phyloP scores from a whole-genome alignment of 2,888 invertebrate genomes.

The Netelia inedita region DNA sequence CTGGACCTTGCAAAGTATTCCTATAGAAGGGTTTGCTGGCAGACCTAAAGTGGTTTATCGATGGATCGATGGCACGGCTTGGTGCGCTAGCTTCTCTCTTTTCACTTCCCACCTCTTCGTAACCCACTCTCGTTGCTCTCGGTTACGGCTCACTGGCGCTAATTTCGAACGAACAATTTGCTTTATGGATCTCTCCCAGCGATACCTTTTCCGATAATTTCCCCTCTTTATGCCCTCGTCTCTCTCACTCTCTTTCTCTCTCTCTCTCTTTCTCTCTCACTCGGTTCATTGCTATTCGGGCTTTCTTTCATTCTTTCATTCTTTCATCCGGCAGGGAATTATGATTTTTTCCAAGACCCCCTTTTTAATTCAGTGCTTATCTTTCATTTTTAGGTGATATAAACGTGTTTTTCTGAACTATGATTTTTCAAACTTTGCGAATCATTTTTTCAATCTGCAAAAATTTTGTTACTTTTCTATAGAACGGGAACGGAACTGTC shows the following conservation, averaged over 20 bases:
- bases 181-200: conserved; percentile 58
- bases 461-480: too few relatives aligned
- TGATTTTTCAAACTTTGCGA: too few relatives aligned
- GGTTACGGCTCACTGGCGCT: conserved; percentile 62
- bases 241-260: conserved; percentile 63
- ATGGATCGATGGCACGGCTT: conserved; percentile 72
- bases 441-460: too few relatives aligned
- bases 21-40: conserved; percentile 45
- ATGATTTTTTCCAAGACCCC: too few relatives aligned
- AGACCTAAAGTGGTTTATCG: conserved; percentile 73
- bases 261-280: not conserved
- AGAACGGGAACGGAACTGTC: too few relatives aligned
- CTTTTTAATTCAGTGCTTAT: too few relatives aligned
- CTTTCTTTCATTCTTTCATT: not conserved
- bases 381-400: too few relatives aligned
- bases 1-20: conserved; percentile 58
- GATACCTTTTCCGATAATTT: not conserved
- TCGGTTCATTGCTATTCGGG: not conserved
- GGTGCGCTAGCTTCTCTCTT: conserved; percentile 43
- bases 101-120: conserved; percentile 29
- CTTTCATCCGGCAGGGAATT: too few relatives aligned
- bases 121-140: conserved; percentile 57
- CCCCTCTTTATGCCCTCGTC: not conserved
- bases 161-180: conserved; percentile 68
- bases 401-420: too few relatives aligned